Evolutionary conservation across 2,888 invertebrate genomes (phyloP).

Genomic region (Euplagia quadripunctaria): DNA sequence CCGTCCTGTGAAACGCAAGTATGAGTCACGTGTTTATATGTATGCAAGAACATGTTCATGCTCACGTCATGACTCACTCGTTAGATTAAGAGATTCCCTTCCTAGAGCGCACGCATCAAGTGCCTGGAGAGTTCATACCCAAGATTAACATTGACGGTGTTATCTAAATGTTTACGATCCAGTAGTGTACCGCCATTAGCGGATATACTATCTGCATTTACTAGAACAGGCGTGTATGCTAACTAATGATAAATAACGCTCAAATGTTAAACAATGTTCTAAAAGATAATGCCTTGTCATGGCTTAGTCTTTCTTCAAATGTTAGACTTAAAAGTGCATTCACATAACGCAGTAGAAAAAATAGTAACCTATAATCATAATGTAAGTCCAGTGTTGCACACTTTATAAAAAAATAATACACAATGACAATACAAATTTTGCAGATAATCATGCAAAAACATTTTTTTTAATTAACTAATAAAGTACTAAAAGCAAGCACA

Average conservation of each 20-base stretch:
- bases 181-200: constrained; percentile 18
- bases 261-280: no score
- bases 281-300: no score
- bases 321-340: not conserved
- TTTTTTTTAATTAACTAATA: constrained; percentile 17
- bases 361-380: not conserved
- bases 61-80: constrained; percentile 39
- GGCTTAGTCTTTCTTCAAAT: not conserved
- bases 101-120: constrained; percentile 25
- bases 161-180: constrained; percentile 27
- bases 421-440: constrained; percentile 7
- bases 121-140: constrained; percentile 16
- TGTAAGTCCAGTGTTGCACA: not conserved
- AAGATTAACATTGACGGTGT: constrained; percentile 11
- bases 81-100: constrained; percentile 45
- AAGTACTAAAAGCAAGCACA: constrained; percentile 23
- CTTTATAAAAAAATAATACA: not conserved
- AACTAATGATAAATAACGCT: no score
- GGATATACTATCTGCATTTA: constrained; percentile 14
- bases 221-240: not conserved
- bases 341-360: not conserved
- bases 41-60: constrained; percentile 22
- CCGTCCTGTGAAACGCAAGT: constrained; percentile 20
- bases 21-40: constrained; percentile 38
- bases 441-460: constrained; percentile 27